Conservation (phyloP, 2,113 vertebrate species). For the Muntiacus muntjak region DNA sequence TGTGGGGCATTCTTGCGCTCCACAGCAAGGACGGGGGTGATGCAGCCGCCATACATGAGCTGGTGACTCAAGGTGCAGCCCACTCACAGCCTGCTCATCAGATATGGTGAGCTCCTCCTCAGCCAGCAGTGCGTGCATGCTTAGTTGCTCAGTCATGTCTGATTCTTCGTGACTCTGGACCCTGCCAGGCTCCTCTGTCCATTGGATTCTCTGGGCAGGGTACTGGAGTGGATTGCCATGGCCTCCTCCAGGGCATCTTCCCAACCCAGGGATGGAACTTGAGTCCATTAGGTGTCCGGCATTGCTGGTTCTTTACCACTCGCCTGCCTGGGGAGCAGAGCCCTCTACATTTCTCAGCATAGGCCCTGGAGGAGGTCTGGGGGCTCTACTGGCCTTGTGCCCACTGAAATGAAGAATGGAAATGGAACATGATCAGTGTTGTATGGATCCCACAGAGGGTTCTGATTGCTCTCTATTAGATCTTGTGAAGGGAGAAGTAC, state of each 20-base stretch:
- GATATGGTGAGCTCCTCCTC: not conserved
- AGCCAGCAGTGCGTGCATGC: not conserved
- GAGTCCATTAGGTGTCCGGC: not conserved
- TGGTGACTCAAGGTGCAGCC: not conserved
- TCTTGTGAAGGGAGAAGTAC: not conserved
- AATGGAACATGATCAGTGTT: not conserved
- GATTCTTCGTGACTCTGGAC: not conserved
- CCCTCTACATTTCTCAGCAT: not conserved
- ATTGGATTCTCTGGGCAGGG: not conserved
- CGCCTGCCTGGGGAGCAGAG: not conserved
- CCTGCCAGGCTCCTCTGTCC: not conserved
- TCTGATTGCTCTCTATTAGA: not conserved
- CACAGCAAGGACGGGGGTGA: too few relatives aligned
- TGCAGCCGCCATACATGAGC: fast-evolving
- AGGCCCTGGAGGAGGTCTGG: not conserved
- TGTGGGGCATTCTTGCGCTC: not conserved
- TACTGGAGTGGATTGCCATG: not conserved
- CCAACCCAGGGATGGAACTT: not conserved
- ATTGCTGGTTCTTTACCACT: not conserved
- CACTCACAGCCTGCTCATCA: too few relatives aligned
- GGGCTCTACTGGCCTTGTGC: not conserved
- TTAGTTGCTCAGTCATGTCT: not conserved
- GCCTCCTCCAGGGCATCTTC: not conserved
- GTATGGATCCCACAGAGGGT: not conserved
- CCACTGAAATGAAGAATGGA: not conserved